Percentiles rank a stretch among this genome's conserved stretches.
Conservation (phyloP, 30 jellyfish, hydroid and myxozoan species). For the Clytia hemisphaerica region DNA sequence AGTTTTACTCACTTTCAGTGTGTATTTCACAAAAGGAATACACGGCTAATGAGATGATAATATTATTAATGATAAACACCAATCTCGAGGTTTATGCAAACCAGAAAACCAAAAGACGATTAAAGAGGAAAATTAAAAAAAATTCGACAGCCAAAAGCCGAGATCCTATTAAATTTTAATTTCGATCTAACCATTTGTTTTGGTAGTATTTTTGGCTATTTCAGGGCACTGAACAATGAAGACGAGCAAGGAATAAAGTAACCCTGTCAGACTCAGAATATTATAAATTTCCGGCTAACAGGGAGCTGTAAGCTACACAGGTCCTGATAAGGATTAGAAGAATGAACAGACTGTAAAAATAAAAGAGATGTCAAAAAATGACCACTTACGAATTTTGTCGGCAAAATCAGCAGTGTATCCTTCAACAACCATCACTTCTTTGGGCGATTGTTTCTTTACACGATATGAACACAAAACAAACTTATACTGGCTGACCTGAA, state of each 20-base stretch:
- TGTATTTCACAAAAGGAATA: too few species aligned
- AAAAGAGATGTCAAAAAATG: too few species aligned
- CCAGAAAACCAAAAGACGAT: too few species aligned
- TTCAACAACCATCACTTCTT: slow-evolving; percentile 71
- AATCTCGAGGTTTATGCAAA: too few species aligned
- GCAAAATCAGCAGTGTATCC: slow-evolving; percentile 84
- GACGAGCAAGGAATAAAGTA: neutral
- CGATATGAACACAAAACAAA: slow-evolving; percentile 82
- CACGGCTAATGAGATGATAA: too few species aligned
- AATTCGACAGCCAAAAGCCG: neutral
- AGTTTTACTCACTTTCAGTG: too few species aligned
- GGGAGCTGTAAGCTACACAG: neutral
- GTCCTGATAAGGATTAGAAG: neutral
- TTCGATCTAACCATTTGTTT: too few species aligned
- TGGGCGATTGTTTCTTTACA: slow-evolving; percentile 56
- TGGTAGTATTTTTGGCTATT: too few species aligned
- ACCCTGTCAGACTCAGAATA: neutral
- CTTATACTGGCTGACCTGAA: slow-evolving; percentile 82
- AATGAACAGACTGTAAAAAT: neutral
- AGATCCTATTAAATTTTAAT: too few species aligned
- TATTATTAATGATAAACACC: too few species aligned
- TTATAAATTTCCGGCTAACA: neutral
- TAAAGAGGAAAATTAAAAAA: neutral
- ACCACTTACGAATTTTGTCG: slow-evolving; percentile 35
- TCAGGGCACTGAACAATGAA: too few species aligned